A percentile compares a stretch with the other conserved stretches of the same genome.
Evolutionary conservation across 2,888 invertebrate genomes (phyloP).

Genomic region (Criorhina ranunculi): DNA sequence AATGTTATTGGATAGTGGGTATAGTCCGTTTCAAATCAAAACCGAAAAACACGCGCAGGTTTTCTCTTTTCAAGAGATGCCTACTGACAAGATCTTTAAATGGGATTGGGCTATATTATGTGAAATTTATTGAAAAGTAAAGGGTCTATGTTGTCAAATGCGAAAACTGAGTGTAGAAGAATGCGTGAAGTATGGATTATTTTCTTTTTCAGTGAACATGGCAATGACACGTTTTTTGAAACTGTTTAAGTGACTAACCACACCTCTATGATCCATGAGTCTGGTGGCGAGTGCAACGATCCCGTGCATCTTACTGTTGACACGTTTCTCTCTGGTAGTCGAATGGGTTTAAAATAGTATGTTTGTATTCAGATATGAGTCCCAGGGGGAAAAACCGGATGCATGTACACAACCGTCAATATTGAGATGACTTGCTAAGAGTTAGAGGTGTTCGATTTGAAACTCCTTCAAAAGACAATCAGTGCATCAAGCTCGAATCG

Average conservation of each 20-base stretch:
- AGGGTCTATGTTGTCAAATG: no score
- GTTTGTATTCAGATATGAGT: slow-evolving; percentile 97
- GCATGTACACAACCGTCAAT: slow-evolving; percentile 98
- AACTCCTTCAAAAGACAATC: slow-evolving; percentile 93
- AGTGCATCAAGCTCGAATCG: slow-evolving; percentile 85
- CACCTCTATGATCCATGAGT: slow-evolving; percentile 98
- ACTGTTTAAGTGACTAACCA: slow-evolving; percentile 99
- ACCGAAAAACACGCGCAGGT: no score
- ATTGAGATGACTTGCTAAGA: slow-evolving; percentile 95
- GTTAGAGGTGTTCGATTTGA: slow-evolving; percentile 93
- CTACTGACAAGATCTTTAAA: no score
- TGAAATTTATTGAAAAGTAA: no score
- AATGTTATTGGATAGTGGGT: slow-evolving; percentile 93
- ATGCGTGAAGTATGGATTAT: no score
- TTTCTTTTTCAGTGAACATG: slow-evolving; percentile 91
- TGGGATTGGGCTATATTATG: no score
- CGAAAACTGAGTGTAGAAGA: no score
- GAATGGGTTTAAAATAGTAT: slow-evolving; percentile 97
- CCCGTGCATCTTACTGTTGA: slow-evolving; percentile 98
- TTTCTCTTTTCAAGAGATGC: no score
- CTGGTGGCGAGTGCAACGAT: slow-evolving; percentile 96
- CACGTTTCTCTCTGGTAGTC: slow-evolving; percentile 93
- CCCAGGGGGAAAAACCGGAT: slow-evolving; percentile 95
- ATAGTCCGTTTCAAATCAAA: no score
- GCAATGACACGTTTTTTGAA: no score